A percentile compares a stretch with the other conserved stretches of the same genome.
Evolutionary conservation across 1,140 invertebrate species (phyloP).

Genomic region (Potamilus streckersoni): DNA sequence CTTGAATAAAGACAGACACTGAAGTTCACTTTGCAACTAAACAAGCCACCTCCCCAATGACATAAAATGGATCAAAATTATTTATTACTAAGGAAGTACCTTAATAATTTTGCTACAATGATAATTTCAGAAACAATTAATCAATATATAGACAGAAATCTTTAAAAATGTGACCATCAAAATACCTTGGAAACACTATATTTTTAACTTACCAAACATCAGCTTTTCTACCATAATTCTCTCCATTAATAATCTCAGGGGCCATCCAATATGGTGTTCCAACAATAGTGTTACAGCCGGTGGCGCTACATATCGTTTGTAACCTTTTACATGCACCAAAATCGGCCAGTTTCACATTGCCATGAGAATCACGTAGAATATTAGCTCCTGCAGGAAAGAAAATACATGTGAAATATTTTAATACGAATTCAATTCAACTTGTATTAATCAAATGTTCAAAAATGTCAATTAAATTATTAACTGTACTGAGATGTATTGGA

Average conservation of each 20-base stretch:
- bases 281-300: constrained; percentile 52
- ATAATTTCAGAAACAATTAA: too few relatives aligned
- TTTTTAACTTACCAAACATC: constrained; percentile 64
- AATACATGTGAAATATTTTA: constrained; percentile 1
- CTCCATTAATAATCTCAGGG: constrained; percentile 67
- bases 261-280: constrained; percentile 69
- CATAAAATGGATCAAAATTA: too few relatives aligned
- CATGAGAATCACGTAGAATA: constrained; percentile 63
- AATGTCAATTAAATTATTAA: too few relatives aligned
- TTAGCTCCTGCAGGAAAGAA: constrained; percentile 63
- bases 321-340: constrained; percentile 68
- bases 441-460: too few relatives aligned
- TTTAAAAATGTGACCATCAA: background rate
- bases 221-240: constrained; percentile 64
- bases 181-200: background rate
- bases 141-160: background rate
- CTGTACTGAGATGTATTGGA: too few relatives aligned
- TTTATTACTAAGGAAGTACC: too few relatives aligned
- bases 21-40: too few relatives aligned
- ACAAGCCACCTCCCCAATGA: too few relatives aligned
- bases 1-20: too few relatives aligned
- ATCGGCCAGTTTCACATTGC: constrained; percentile 68
- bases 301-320: constrained; percentile 61
- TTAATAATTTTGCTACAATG: too few relatives aligned
- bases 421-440: background rate